Evolutionary conservation across 1,140 invertebrate genomes (phyloP).

Genomic region (Hyles vespertilio): DNA sequence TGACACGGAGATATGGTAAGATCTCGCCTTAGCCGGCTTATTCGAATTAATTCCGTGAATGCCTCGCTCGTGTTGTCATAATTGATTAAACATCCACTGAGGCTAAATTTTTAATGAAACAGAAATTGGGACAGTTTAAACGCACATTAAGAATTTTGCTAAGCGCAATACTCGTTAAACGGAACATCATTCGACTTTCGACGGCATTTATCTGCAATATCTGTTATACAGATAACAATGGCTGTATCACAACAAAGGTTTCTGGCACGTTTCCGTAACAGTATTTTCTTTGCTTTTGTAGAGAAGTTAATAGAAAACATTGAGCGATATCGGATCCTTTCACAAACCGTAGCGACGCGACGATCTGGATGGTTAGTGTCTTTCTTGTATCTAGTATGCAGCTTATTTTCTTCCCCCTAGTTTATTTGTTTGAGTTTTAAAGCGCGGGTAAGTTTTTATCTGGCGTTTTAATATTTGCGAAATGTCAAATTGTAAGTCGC

Average conservation of each 20-base stretch:
- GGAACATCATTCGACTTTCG: slow-evolving; percentile 38
- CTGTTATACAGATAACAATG: slow-evolving; percentile 33
- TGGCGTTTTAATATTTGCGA: no score
- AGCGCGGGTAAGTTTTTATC: not conserved
- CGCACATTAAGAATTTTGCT: slow-evolving; percentile 13
- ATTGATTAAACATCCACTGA: not conserved
- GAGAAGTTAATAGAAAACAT: slow-evolving; percentile 38
- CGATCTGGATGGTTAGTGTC: slow-evolving; percentile 15
- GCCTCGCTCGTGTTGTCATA: not conserved
- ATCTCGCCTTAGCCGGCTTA: no score
- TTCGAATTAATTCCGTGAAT: no score
- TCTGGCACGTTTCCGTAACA: slow-evolving; percentile 55
- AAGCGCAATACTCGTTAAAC: slow-evolving; percentile 17
- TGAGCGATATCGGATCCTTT: slow-evolving; percentile 34
- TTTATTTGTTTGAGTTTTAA: not conserved
- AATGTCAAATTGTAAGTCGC: no score
- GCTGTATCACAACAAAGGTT: slow-evolving; percentile 46
- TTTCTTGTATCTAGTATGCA: slow-evolving; percentile 15
- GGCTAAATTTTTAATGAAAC: not conserved
- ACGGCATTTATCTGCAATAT: slow-evolving; percentile 31
- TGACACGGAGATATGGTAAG: no score
- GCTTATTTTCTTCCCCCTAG: slow-evolving; percentile 12
- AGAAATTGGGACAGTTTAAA: not conserved
- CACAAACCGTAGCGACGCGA: slow-evolving; percentile 18
- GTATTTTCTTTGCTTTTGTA: slow-evolving; percentile 46